Evolutionary conservation across 1,140 invertebrate genomes (phyloP), one percentile per base, ranked within the genome.

Genomic region (Orchestia grillus): DNA sequence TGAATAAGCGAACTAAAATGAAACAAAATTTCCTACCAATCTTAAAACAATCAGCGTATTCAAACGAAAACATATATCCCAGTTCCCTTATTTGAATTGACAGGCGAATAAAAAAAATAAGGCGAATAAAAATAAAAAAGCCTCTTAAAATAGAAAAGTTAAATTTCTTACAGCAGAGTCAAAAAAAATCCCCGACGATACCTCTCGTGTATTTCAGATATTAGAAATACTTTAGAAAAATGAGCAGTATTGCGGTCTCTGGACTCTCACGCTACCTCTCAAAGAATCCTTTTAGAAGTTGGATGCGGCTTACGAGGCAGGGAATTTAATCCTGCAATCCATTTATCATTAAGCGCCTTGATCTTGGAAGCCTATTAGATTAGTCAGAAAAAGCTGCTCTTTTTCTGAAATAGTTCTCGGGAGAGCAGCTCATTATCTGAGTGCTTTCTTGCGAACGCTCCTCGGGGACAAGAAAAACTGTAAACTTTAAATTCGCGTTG

Each of bases 261-360:
- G 36, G 42, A 42, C 42, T 40, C 87, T 43, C 23, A 42, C 28
- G 11, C 62, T 36, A 77, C 62, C 28, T 77, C 62, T 77, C 62
- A 36, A 36, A 77, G 62, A 77, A 77, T 77, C 62, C 47, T 77
- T 77, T 77, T 36, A 77, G 62, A 23, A 23, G 28, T 77, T 77
- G 62, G 28, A 77, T 77, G 88, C 23, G 36, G 88, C 88, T 91
- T 91, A 91, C 88, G 41, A 91, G 88, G 88, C 11, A 4, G 41
- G 16, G 44, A 44, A 91, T 91, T 91, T 91, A 91, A 91, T 91
- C 41, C 44, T 43, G 41, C 88, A 91, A 91, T 91, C 44, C 88
- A 91, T 91, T 91, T 42, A 44, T 91, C 88, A 91, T 91, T 91
- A 91, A 91, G 62, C 88, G 44, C 41, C 88, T 91, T 15, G 88